Percentiles rank a stretch among this genome's conserved stretches.
Evolutionary conservation across 2,113 vertebrate genomes (phyloP).

Genomic region (Lates calcarifer): DNA sequence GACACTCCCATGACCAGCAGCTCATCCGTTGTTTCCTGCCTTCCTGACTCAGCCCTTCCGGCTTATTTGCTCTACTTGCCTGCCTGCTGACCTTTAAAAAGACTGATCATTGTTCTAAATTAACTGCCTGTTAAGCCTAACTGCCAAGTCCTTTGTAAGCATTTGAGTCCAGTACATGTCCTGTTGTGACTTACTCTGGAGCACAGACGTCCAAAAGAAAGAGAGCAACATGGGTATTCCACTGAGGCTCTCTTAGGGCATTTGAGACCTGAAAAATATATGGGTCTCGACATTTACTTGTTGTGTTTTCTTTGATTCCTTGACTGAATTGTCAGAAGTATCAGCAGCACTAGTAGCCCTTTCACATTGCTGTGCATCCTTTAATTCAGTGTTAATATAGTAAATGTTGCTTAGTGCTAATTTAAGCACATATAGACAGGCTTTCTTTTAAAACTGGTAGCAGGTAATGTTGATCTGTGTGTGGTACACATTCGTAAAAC

Average conservation of each 20-base stretch:
- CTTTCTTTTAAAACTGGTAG: background rate
- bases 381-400: no score
- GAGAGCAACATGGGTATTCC: background rate
- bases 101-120: conserved; percentile 13
- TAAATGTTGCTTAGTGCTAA: background rate
- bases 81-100: background rate
- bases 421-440: background rate
- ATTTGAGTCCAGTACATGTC: conserved; percentile 16
- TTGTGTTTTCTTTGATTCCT: no score
- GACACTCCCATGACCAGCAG: conserved; percentile 10
- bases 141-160: conserved; percentile 12
- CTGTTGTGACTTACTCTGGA: conserved; percentile 27
- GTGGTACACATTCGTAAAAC: background rate
- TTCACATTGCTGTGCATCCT: no score
- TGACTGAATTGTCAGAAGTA: no score
- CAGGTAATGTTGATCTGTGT: background rate
- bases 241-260: background rate
- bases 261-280: background rate
- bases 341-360: background rate
- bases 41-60: conserved; percentile 14
- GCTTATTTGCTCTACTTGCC: conserved; percentile 8
- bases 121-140: conserved; percentile 6
- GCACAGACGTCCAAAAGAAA: conserved; percentile 26
- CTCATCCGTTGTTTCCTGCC: background rate
- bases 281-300: background rate